These are phyloP conservation scores for Bombus vancouverensis DNA, from an alignment of 1,140 invertebrate genomes.

Conservation along the genomic window DNA sequence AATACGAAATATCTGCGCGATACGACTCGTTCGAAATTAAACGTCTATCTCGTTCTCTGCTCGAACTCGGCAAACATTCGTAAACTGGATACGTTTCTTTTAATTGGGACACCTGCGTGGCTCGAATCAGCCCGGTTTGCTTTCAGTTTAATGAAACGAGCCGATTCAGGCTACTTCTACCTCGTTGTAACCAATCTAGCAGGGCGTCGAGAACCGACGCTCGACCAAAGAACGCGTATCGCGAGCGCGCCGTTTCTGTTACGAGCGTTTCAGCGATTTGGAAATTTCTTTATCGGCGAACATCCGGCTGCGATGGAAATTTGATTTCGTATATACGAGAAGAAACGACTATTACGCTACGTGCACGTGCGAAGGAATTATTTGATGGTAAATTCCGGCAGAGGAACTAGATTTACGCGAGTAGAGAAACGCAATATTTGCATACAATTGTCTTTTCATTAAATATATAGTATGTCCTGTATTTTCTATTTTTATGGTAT, in stretches of 20 bases:
- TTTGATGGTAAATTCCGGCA: neutral
- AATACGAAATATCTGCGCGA: neutral
- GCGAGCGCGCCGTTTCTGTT: neutral
- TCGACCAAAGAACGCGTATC: neutral
- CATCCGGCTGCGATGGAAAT: too few relatives aligned
- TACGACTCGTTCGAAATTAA: neutral
- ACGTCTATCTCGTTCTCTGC: neutral
- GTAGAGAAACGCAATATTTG: too few relatives aligned
- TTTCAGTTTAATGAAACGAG: constrained; percentile 25
- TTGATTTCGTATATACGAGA: too few relatives aligned
- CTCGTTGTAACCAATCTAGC: neutral
- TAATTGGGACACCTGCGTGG: constrained; percentile 15
- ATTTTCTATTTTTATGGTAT: too few relatives aligned
- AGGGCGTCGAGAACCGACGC: neutral
- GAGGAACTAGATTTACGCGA: too few relatives aligned
- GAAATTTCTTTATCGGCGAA: neutral
- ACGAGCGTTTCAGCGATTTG: neutral
- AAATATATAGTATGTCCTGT: too few relatives aligned
- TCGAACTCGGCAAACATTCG: neutral
- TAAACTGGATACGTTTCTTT: constrained; percentile 22
- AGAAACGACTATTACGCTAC: neutral
- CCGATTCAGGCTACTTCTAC: neutral
- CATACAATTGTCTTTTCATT: too few relatives aligned
- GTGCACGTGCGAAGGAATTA: neutral
- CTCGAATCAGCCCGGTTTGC: constrained; percentile 1